These are phyloP conservation scores for Tromatobia lineatoria DNA, from an alignment of 2,888 invertebrate genomes.

Conservation along the genomic window DNA sequence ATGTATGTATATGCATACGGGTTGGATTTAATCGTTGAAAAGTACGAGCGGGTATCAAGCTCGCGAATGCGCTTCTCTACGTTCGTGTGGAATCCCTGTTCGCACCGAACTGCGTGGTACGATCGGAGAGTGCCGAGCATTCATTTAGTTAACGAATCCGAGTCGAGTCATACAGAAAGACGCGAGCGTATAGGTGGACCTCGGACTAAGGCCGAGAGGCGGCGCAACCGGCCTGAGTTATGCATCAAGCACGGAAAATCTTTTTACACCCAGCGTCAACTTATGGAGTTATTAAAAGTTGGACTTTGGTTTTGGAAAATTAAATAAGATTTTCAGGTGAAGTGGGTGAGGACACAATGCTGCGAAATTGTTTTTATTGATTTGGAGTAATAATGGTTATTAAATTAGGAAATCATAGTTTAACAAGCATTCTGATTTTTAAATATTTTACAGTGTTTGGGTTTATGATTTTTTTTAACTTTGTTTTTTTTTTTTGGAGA, in stretches of 20 bases:
- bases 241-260: neutral
- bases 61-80: conserved; percentile 29
- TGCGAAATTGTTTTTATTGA: too few relatives aligned
- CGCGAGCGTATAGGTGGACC: conserved; percentile 3
- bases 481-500: too few relatives aligned
- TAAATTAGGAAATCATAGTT: too few relatives aligned
- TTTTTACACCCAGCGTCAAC: neutral
- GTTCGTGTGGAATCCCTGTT: conserved; percentile 31
- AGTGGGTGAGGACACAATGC: too few relatives aligned
- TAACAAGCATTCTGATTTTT: too few relatives aligned
- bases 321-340: too few relatives aligned
- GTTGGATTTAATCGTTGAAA: neutral
- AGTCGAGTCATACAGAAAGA: conserved; percentile 55
- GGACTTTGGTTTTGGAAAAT: too few relatives aligned
- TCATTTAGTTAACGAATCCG: conserved; percentile 63
- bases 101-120: conserved; percentile 34
- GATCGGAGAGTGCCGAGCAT: conserved; percentile 50
- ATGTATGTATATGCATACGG: conserved; percentile 1
- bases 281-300: too few relatives aligned
- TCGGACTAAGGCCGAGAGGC: conserved; percentile 29
- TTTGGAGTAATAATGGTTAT: too few relatives aligned
- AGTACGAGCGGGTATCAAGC: conserved; percentile 31
- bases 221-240: conserved; percentile 17
- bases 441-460: too few relatives aligned
- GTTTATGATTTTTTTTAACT: too few relatives aligned